phyloP scores from a whole-genome alignment of 2,113 vertebrate genomes.

The western clawed frog (Xenopus tropicalis) region UCB_Xtro_10.0 CM004452.2:14528001-14528500 shows the following conservation, averaged over 20 bases:
- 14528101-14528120: slow-evolving; percentile 1
- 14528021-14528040: neutral
- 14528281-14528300: neutral
- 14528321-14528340: neutral
- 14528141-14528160: slow-evolving; percentile 15
- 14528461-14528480: too few species aligned
- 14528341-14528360: too few species aligned
- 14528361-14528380: too few species aligned
- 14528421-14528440: too few species aligned
- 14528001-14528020: too few species aligned
- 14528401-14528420: too few species aligned
- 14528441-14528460: too few species aligned
- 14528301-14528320: too few species aligned
- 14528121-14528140: slow-evolving; percentile 11
- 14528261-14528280: neutral
- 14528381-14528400: too few species aligned
- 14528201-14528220: neutral
- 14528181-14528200: slow-evolving; percentile 16
- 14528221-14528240: too few species aligned
- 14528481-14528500: too few species aligned
- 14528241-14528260: neutral
- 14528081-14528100: slow-evolving; percentile 16
- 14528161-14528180: slow-evolving; percentile 16
- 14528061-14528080: slow-evolving; percentile 16
- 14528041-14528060: too few species aligned